Conservation (phyloP, 2,888 invertebrate genomes). For the Hipparchia sbordonii region DNA sequence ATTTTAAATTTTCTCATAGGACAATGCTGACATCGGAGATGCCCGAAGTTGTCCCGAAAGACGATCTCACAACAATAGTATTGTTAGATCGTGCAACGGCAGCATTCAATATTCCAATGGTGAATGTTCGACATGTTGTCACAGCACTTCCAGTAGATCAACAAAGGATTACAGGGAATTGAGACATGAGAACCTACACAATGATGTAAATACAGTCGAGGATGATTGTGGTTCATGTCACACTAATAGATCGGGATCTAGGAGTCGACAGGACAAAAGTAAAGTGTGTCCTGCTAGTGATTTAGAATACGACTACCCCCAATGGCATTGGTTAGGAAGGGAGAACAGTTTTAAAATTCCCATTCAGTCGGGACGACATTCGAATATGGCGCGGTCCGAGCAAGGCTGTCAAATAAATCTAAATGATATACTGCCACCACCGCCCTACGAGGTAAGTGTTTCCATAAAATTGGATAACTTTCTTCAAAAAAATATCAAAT, state of each 20-base stretch:
- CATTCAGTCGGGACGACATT: slow-evolving; percentile 74
- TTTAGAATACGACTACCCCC: slow-evolving; percentile 80
- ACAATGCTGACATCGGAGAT: slow-evolving; percentile 75
- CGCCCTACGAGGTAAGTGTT: slow-evolving; percentile 81
- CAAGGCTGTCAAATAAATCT: slow-evolving; percentile 84
- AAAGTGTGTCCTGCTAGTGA: slow-evolving; percentile 78
- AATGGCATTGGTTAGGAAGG: slow-evolving; percentile 79
- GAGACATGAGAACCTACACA: slow-evolving; percentile 67
- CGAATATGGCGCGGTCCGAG: slow-evolving; percentile 76
- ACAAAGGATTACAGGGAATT: slow-evolving; percentile 78
- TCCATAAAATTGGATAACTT: slow-evolving; percentile 30
- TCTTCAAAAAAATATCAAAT: background rate
- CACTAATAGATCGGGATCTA: slow-evolving; percentile 76
- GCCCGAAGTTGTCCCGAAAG: slow-evolving; percentile 74
- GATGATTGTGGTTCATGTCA: slow-evolving; percentile 77
- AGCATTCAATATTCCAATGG: slow-evolving; percentile 78
- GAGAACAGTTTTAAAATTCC: slow-evolving; percentile 82
- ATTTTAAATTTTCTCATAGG: slow-evolving; percentile 59
- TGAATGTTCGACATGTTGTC: slow-evolving; percentile 78
- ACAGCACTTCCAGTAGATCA: slow-evolving; percentile 77
- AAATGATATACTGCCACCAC: slow-evolving; percentile 86
- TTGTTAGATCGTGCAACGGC: slow-evolving; percentile 78
- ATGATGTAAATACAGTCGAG: slow-evolving; percentile 72
- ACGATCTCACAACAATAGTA: slow-evolving; percentile 79
- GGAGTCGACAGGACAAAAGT: slow-evolving; percentile 78